phyloP scores from a whole-genome alignment of 1,140 invertebrate species.

The Stegodyphus mimosarum region DNA sequence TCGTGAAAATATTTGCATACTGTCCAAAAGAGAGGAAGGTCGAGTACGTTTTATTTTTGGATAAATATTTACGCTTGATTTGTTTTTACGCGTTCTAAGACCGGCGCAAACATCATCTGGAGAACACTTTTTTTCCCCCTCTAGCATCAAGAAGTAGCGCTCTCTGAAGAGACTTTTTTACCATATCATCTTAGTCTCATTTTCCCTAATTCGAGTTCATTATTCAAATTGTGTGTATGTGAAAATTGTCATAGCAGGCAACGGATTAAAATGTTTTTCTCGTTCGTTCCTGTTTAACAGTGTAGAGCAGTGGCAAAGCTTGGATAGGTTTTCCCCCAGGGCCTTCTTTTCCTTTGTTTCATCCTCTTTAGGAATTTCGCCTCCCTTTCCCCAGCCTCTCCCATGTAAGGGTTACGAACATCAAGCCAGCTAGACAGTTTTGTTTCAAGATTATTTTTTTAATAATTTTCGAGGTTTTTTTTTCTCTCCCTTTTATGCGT shows the following conservation, averaged over 20 bases:
- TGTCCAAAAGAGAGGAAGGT: background rate
- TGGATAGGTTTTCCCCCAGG: conserved; percentile 29
- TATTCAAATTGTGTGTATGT: conserved; percentile 51
- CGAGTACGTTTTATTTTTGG: background rate
- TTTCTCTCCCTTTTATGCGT: conserved; percentile 12
- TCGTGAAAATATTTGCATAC: conserved; percentile 18
- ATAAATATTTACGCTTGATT: conserved; percentile 52
- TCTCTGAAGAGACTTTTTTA: conserved; percentile 21
- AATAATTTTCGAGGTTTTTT: conserved; percentile 8
- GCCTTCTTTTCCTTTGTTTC: conserved; percentile 34
- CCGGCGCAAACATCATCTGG: background rate
- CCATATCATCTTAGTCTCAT: conserved; percentile 35
- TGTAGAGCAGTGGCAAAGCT: background rate
- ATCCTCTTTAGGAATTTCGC: conserved; percentile 31
- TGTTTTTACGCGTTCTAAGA: conserved; percentile 15
- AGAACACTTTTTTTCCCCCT: conserved; percentile 8
- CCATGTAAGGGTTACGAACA: conserved; percentile 13
- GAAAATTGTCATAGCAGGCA: conserved; percentile 54
- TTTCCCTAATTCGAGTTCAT: conserved; percentile 50
- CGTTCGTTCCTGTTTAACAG: background rate
- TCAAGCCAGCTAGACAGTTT: conserved; percentile 44
- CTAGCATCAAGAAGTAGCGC: background rate
- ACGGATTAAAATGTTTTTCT: conserved; percentile 35
- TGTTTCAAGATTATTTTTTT: background rate
- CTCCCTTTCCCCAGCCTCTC: conserved; percentile 13